Evolutionary conservation across 2,113 vertebrate species (phyloP).

Genomic region (Hippopotamus amphibius): DNA sequence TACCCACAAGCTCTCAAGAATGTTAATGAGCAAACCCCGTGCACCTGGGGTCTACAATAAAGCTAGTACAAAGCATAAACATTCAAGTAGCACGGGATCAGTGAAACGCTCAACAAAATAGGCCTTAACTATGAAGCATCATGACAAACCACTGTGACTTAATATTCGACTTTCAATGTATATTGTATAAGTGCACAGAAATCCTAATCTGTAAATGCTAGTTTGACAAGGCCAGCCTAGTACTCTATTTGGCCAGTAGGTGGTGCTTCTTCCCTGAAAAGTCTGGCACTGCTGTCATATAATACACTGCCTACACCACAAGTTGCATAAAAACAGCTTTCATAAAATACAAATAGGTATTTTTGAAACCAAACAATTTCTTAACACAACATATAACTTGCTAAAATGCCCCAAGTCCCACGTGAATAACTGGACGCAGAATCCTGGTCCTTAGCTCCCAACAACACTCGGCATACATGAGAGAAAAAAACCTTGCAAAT

Average conservation of each 20-base stretch:
- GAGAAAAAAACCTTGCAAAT: neutral
- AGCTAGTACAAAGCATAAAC: neutral
- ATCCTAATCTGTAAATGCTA: neutral
- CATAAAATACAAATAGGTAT: neutral
- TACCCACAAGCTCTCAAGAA: neutral
- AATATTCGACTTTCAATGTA: neutral
- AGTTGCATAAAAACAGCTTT: neutral
- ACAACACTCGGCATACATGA: fast-evolving
- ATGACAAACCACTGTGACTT: neutral
- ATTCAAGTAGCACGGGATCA: neutral
- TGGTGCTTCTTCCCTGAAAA: neutral
- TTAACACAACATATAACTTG: neutral
- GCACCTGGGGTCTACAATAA: neutral
- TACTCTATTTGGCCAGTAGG: neutral
- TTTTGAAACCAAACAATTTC: constrained; percentile 28
- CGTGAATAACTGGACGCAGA: neutral
- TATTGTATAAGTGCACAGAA: fast-evolving
- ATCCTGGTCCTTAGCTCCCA: neutral
- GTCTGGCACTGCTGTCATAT: neutral
- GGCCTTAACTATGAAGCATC: neutral
- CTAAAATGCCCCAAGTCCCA: neutral
- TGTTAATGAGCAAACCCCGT: neutral
- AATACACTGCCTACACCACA: neutral
- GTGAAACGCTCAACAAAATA: neutral
- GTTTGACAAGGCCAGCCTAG: neutral